These are phyloP conservation scores for Rhagium mordax DNA, from an alignment of 2,888 invertebrate species.

Conservation along the genomic window DNA sequence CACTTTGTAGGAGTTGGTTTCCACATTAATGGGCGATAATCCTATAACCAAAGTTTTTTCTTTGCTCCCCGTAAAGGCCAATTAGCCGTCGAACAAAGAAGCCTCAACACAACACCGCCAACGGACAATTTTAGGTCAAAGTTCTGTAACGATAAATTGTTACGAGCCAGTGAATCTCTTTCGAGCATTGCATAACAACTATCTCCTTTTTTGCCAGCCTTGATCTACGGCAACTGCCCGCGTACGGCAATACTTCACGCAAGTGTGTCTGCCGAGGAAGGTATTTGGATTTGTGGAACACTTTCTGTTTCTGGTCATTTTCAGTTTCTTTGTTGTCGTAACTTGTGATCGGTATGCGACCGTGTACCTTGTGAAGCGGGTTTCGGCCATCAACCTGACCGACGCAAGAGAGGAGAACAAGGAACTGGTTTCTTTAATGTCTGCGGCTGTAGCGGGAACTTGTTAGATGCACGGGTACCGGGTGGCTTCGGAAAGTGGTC, in stretches of 20 bases:
- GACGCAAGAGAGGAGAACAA: constrained; percentile 47
- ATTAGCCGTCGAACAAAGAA: not conserved
- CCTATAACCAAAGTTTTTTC: no score
- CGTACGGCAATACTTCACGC: constrained; percentile 1
- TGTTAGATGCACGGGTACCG: not conserved
- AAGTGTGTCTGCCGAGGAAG: not conserved
- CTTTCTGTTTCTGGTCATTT: constrained; percentile 56
- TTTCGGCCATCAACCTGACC: constrained; percentile 60
- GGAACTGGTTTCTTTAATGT: constrained; percentile 53
- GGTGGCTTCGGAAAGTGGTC: not conserved
- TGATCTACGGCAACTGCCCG: constrained; percentile 43
- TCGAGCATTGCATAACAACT: not conserved
- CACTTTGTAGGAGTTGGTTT: no score
- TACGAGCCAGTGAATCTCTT: constrained; percentile 1
- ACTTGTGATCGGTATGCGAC: not conserved
- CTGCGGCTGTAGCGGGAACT: not conserved
- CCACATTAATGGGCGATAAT: no score
- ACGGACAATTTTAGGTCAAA: not conserved
- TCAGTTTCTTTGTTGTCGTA: constrained; percentile 46
- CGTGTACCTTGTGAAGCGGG: constrained; percentile 46
- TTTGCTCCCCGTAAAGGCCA: not conserved
- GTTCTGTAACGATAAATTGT: not conserved
- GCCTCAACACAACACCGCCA: not conserved
- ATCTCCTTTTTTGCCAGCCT: constrained; percentile 36
- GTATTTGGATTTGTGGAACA: constrained; percentile 58